These are phyloP conservation scores for Oxygymnocypris stewartii DNA, from an alignment of 2,113 vertebrate species.

Conservation along the genomic window DNA sequence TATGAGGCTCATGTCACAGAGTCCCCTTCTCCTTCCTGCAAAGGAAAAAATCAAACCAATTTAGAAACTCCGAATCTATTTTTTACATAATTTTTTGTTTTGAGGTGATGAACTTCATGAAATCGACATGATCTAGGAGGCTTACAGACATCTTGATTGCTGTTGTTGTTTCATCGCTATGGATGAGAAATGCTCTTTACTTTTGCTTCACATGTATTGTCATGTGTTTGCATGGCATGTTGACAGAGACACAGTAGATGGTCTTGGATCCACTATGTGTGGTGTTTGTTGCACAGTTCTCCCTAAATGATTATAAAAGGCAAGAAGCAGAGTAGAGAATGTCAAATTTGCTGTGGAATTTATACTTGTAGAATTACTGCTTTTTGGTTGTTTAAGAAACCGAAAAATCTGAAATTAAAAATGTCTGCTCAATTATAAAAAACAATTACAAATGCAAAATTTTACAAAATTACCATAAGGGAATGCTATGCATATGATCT, in stretches of 20 bases:
- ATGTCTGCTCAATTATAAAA: constrained; percentile 12
- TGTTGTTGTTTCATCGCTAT: constrained; percentile 11
- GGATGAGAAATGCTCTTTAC: constrained; percentile 24
- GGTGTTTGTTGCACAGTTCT: neutral
- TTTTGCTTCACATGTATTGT: constrained; percentile 11
- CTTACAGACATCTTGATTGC: neutral
- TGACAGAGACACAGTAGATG: constrained; percentile 10
- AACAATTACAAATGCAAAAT: neutral
- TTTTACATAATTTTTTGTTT: constrained; percentile 25
- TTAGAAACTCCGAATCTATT: constrained; percentile 1
- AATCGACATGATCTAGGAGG: neutral
- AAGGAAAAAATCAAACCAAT: constrained; percentile 52
- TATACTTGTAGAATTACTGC: constrained; percentile 15
- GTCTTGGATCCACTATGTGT: neutral
- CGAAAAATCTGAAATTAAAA: neutral
- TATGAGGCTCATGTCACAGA: neutral
- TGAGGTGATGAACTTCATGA: constrained; percentile 47
- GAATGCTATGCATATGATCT: constrained; percentile 7
- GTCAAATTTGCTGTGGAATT: constrained; percentile 38
- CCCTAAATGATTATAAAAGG: neutral
- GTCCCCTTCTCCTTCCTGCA: constrained; percentile 53
- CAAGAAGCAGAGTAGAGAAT: neutral
- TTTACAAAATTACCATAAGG: neutral
- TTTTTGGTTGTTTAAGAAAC: constrained; percentile 25
- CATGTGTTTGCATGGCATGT: neutral